Conservation (phyloP, 1,140 invertebrate species). For the Pogonomyrmex californicus region DNA sequence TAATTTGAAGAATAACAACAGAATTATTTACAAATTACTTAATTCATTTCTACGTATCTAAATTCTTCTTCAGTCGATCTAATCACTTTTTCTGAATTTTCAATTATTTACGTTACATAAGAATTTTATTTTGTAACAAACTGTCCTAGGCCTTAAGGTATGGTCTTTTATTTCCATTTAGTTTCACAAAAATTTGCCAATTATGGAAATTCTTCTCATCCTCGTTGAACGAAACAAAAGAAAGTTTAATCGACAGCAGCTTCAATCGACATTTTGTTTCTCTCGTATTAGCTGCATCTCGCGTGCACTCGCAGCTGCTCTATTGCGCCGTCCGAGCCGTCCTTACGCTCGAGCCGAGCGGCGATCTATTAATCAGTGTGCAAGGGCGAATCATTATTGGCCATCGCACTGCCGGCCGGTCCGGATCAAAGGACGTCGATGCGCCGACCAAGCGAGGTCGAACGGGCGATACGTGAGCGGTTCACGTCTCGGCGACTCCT, state of each 20-base stretch:
- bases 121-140: neutral
- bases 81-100: neutral
- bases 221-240: neutral
- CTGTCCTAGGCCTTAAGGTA: too few species aligned
- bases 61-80: neutral
- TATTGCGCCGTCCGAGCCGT: neutral
- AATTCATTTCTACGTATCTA: neutral
- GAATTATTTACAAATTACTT: neutral
- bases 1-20: neutral
- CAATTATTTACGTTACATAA: neutral
- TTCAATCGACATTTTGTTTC: neutral
- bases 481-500: conserved; percentile 56
- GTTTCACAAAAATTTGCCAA: neutral
- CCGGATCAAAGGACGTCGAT: conserved; percentile 55
- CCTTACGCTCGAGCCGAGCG: conserved; percentile 13
- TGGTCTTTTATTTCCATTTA: neutral
- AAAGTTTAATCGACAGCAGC: neutral
- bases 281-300: neutral
- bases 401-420: neutral
- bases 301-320: neutral
- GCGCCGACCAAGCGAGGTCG: conserved; percentile 15
- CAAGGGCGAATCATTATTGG: conserved; percentile 37
- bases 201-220: neutral
- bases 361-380: conserved; percentile 45
- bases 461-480: conserved; percentile 25